phyloP scores from a whole-genome alignment of 2,113 vertebrate genomes.

The Amphilophus citrinellus region DNA sequence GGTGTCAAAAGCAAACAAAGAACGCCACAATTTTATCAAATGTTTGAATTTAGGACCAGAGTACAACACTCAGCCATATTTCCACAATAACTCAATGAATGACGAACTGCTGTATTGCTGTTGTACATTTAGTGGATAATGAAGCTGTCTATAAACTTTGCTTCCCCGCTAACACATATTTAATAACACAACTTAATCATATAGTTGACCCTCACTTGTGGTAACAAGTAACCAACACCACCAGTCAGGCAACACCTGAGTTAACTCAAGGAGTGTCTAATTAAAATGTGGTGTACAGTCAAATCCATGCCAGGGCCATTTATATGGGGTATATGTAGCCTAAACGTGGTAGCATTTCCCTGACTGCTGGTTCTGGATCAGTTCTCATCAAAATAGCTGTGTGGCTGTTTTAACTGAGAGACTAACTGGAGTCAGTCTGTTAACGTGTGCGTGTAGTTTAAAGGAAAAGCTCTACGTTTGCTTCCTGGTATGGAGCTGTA shows the following conservation, averaged over 20 bases:
- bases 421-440: not conserved
- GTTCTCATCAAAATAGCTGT: not conserved
- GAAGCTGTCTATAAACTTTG: not conserved
- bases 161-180: not conserved
- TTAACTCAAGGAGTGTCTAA: not conserved
- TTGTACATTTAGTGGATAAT: not conserved
- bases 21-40: no score
- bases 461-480: not conserved
- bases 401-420: not conserved
- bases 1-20: no score
- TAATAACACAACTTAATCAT: not conserved
- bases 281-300: not conserved
- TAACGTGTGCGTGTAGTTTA: not conserved
- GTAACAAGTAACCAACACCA: not conserved
- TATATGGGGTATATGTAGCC: not conserved
- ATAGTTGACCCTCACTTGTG: not conserved
- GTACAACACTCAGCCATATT: no score
- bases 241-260: not conserved
- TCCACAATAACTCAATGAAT: no score
- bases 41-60: no score
- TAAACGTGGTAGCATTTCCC: not conserved
- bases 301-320: not conserved
- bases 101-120: not conserved
- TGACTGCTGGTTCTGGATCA: not conserved
- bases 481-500: no score